Base-by-base conservation (phyloP, 1,140 invertebrate genomes). In the Diuraphis noxia region DNA sequence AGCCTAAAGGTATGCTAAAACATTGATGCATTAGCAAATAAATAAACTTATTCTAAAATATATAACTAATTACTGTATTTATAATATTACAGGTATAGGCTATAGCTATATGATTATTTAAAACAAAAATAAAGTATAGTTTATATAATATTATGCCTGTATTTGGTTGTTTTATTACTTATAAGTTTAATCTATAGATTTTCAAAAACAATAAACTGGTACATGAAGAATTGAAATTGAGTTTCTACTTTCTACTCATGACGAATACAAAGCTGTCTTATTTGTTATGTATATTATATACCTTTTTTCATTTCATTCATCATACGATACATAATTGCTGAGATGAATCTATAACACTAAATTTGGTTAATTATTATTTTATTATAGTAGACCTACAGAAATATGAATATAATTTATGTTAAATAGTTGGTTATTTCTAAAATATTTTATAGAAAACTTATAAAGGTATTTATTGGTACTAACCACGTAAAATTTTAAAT, bases 201-300 rank as follows among this genome's bases (percentile, higher is more conserved):
- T 85, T 46, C 82, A 46, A 46, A 85, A 85, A 40, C 81, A 85
- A 46, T 85, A 72, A 72, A n/a, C 56, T 46, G 41, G 82, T 34
- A 41, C 25, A 21, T 7, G 41, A 43, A n/a, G 8, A 43, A 85
- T 46, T 46, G 41, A n/a, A 85, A 30, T 34, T 84, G 7, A 43
- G 41, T 34, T 41, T 41, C 81, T 41, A 84, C 81, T n/a, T n/a
- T n/a, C n/a, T n/a, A 30, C 30, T 23, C 10, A 43, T 85, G n/a
- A n/a, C 23, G 30, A 38, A 46, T 9, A 85, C 30, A 17, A 46
- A 81, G 9, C 79, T 81, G 79, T 9, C n/a, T 25, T 40, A 40
- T 38, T 38, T 81, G 40, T 13, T 77, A 77, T 40, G 9, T 41
- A 82, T 40, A 2, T 46, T 46, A 2, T 19, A 46, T 46, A 46